Base-by-base conservation (phyloP, 2,797 vertebrate genomes). In the Sebastes flavidus region DNA sequence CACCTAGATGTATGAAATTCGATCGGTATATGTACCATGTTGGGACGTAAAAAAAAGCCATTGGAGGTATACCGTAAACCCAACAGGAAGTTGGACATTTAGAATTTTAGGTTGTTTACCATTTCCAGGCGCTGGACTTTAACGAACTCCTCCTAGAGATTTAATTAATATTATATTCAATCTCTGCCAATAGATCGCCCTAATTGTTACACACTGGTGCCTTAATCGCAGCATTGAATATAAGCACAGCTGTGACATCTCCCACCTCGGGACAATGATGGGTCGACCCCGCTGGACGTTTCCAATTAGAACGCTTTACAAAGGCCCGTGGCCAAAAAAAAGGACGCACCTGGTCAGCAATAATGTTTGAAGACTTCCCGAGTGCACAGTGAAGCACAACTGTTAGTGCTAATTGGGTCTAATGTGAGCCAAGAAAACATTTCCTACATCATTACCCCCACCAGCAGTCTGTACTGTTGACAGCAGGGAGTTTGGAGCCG, bases 401-500 rank as follows among this genome's bases (percentile, higher is more conserved):
- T 72, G 77, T 68, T 77, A 20, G 56, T 20, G 38, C 69, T 72
- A 69, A 75, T 72, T 24, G 38, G 60, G 49, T 72, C 65, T 58
- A 69, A 74, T 75, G 54, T 54, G 58, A 76, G 79, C 81, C 81
- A 89, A 76, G 72, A 79, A 81, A 75, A 78, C 81, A 86, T 89
- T 91, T 84, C 75, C 74, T 83, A 88, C 84, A 87, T 79, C 84
- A 86, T 89, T 82, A 84, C 74, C 84, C 84, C 72, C 75, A 55
- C 29, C 24, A 63, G 72, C 70, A 66, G 55, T 38, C 46, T 78
- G 63, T 69, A n/a, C 29, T 1, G 73, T 18, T 55, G 38, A 83
- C 65, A 78, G 80, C 72, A 77, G 67, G 72, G 30, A 32, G 62
- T 34, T 65, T 81, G 62, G 76, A 80, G 59, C 42, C 13, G 22